Percentiles rank a stretch among this genome's conserved stretches.
Conservation (phyloP, 1,140 invertebrate genomes). For the Maconellicoccus hirsutus region DNA sequence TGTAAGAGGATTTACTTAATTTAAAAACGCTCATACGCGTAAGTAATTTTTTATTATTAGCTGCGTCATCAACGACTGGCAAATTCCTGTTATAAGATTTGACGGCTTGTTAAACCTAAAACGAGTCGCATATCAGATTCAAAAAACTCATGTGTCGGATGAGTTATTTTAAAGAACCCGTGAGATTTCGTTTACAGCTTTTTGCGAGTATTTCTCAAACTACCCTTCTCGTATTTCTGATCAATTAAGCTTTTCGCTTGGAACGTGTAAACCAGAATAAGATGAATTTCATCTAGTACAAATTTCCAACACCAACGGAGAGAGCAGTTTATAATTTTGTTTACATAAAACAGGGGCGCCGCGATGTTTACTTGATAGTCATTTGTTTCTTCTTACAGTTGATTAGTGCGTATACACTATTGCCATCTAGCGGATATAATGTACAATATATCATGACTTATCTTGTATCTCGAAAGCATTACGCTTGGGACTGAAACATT, state of each 20-base stretch:
- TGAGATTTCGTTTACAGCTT: no score
- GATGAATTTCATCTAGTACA: neutral
- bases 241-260: neutral
- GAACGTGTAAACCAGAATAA: neutral
- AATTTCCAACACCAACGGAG: neutral
- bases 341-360: neutral
- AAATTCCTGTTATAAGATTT: neutral
- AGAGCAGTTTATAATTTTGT: neutral
- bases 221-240: neutral
- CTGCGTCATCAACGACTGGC: neutral
- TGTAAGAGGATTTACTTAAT: no score
- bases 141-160: no score
- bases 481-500: neutral
- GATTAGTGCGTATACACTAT: neutral
- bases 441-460: neutral
- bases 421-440: constrained; percentile 7
- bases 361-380: neutral
- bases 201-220: no score
- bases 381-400: neutral
- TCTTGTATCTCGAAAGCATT: neutral
- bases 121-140: no score
- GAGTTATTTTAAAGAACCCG: no score
- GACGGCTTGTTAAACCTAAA: no score
- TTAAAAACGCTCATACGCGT: no score
- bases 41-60: neutral